Conservation (phyloP, 2,113 vertebrate genomes). For the Lucifuga dentata region DNA sequence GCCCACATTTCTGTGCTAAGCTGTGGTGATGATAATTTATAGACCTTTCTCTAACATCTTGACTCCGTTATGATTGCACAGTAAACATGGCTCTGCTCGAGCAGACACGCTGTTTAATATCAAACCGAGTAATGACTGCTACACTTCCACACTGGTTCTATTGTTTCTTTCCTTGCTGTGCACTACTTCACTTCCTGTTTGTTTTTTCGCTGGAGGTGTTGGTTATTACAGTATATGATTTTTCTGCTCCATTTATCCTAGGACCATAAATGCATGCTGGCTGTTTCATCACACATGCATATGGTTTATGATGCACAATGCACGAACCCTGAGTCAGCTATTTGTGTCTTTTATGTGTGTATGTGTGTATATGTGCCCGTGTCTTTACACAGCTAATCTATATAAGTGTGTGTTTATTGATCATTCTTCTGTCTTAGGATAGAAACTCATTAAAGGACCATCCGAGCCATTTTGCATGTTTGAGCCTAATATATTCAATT, state of each 20-base stretch:
- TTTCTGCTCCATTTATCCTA: constrained; percentile 76
- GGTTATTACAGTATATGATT: constrained; percentile 67
- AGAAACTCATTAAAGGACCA: no score
- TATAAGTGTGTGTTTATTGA: constrained; percentile 10
- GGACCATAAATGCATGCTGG: constrained; percentile 62
- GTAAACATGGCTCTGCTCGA: constrained; percentile 59
- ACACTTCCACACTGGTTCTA: constrained; percentile 20
- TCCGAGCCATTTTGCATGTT: no score
- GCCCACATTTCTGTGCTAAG: constrained; percentile 45
- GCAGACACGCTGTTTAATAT: constrained; percentile 42
- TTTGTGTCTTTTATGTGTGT: constrained; percentile 17
- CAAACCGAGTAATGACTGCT: constrained; percentile 42
- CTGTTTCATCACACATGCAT: constrained; percentile 68
- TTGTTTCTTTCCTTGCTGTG: constrained; percentile 11
- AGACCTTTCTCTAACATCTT: constrained; percentile 50
- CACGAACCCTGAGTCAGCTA: constrained; percentile 66
- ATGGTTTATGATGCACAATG: constrained; percentile 58
- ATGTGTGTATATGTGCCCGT: constrained; percentile 33
- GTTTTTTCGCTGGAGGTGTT: constrained; percentile 59
- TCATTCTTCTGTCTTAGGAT: constrained; percentile 17
- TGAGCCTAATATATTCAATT: no score
- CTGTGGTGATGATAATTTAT: constrained; percentile 51
- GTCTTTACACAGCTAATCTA: not conserved
- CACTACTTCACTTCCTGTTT: constrained; percentile 29
- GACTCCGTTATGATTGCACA: constrained; percentile 58